Percentiles rank a stretch among this genome's conserved stretches.
Evolutionary conservation across 2,888 invertebrate species (phyloP).

Genomic region (Lithophane semibrunnea): DNA sequence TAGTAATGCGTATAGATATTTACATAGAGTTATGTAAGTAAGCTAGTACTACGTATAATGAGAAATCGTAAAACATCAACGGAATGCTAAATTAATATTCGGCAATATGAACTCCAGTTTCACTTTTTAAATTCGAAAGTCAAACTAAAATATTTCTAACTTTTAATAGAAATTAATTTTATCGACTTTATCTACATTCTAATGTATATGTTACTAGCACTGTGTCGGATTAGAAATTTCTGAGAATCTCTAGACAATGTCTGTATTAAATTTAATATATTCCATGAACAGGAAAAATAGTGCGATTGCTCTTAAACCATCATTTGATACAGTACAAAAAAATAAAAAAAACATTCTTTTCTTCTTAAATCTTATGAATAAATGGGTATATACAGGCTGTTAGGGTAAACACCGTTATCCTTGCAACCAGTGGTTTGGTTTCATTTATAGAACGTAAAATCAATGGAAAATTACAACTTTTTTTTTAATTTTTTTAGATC

Average conservation of each 20-base stretch:
- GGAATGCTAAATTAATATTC: slow-evolving; percentile 70
- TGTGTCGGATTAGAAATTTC: not conserved
- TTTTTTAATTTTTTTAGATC: too few species aligned
- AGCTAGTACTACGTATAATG: slow-evolving; percentile 45
- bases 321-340: not conserved
- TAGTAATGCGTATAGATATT: slow-evolving; percentile 37
- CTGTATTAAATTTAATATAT: not conserved
- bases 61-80: slow-evolving; percentile 66
- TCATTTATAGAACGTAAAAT: too few species aligned
- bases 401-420: too few species aligned
- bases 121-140: slow-evolving; percentile 69
- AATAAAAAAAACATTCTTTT: not conserved
- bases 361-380: not conserved
- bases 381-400: too few species aligned
- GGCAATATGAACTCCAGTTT: slow-evolving; percentile 64
- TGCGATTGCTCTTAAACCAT: not conserved
- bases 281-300: too few species aligned
- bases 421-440: too few species aligned
- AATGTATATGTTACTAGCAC: not conserved
- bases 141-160: slow-evolving; percentile 46
- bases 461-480: too few species aligned
- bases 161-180: slow-evolving; percentile 61
- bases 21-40: slow-evolving; percentile 59
- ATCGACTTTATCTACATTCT: slow-evolving; percentile 44
- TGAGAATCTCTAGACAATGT: slow-evolving; percentile 12